These are phyloP conservation scores for Dolichotis patagonum DNA, from an alignment of 2,113 vertebrate species.

Conservation along the genomic window DNA sequence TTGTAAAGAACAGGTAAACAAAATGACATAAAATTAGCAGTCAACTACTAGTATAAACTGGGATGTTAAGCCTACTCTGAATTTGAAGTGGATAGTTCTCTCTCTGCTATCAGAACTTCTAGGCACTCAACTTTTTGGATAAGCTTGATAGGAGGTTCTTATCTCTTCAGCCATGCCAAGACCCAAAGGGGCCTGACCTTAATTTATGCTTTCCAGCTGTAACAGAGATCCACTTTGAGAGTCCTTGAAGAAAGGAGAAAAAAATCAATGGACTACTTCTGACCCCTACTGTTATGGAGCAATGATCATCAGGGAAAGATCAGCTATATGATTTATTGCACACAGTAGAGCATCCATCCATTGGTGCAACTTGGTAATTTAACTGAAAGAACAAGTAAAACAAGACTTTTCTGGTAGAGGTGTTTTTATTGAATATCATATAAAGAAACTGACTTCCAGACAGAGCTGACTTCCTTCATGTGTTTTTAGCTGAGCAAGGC, in stretches of 20 bases:
- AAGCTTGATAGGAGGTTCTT: not conserved
- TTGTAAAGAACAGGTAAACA: not conserved
- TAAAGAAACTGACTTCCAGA: not conserved
- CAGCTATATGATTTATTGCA: not conserved
- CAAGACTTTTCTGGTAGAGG: not conserved
- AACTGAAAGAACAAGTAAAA: not conserved
- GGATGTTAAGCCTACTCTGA: not conserved
- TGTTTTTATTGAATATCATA: not conserved
- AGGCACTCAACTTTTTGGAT: not conserved
- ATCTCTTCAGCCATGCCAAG: slow-evolving; percentile 9
- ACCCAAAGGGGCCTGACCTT: not conserved
- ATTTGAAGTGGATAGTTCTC: not conserved
- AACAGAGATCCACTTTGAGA: not conserved
- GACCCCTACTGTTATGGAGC: slow-evolving; percentile 10
- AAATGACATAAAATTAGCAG: not conserved
- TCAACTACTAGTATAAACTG: not conserved
- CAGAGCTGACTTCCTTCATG: not conserved
- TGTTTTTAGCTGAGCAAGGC: not conserved
- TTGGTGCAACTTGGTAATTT: not conserved
- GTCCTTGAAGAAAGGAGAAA: not conserved
- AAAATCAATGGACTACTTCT: not conserved
- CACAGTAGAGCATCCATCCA: not conserved
- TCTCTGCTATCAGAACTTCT: not conserved
- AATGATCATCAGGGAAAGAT: not conserved
- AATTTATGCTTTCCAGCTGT: not conserved